These are phyloP conservation scores for Smittia aterrima DNA, from an alignment of 2,888 invertebrate genomes.

Conservation along the genomic window DNA sequence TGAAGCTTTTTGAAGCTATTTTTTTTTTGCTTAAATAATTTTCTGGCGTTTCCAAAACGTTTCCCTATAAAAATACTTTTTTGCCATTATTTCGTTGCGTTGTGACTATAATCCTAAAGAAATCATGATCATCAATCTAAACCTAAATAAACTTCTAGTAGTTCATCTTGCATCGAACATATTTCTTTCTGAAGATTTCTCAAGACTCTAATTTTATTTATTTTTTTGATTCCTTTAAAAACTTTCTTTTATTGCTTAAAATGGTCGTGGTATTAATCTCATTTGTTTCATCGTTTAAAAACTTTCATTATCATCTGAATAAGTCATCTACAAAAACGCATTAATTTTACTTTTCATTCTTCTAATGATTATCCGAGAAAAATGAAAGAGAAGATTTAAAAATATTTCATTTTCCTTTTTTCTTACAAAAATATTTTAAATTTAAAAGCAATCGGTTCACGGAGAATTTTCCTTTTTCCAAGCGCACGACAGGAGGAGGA, in stretches of 20 bases:
- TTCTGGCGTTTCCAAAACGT: conserved; percentile 6
- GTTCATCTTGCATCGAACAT: neutral
- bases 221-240: conserved; percentile 8
- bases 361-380: neutral
- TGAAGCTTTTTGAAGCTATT: neutral
- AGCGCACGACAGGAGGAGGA: neutral
- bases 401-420: neutral
- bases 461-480: too few relatives aligned
- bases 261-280: neutral
- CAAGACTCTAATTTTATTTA: conserved; percentile 4
- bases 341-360: too few relatives aligned
- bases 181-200: neutral
- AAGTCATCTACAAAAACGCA: neutral
- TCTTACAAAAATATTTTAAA: neutral
- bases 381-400: neutral
- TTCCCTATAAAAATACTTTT: conserved; percentile 12
- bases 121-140: neutral
- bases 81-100: conserved; percentile 24
- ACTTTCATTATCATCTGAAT: neutral
- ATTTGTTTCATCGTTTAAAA: neutral
- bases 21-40: conserved; percentile 16
- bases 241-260: conserved; percentile 21
- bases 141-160: neutral
- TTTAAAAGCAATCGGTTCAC: too few relatives aligned
- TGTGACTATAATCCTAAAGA: neutral